Percentiles rank a stretch among this genome's conserved stretches.
Conservation (phyloP, 2,888 invertebrate species). For the Carterocephalus palaemon region DNA sequence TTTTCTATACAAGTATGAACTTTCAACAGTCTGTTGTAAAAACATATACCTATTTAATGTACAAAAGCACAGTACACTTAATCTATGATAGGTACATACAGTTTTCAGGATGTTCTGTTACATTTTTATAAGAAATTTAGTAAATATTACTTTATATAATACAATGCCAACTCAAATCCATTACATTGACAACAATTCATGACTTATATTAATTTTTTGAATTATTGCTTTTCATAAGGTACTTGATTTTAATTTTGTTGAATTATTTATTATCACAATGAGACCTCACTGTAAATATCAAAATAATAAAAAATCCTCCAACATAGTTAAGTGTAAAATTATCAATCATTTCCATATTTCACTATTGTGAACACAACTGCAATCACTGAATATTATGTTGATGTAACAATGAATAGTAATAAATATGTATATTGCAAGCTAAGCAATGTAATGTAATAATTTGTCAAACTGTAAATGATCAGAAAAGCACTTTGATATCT, state of each 20-base stretch:
- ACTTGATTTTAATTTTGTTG: constrained; percentile 17
- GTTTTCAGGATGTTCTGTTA: constrained; percentile 28
- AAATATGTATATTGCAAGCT: constrained; percentile 21
- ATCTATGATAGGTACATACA: constrained; percentile 41
- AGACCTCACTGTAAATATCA: constrained; percentile 6
- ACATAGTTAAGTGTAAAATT: constrained; percentile 5
- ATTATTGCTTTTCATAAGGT: constrained; percentile 17
- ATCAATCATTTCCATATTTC: constrained; percentile 15
- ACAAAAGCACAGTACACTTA: constrained; percentile 50
- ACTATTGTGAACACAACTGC: constrained; percentile 14
- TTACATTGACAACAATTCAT: constrained; percentile 18
- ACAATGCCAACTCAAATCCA: constrained; percentile 19
- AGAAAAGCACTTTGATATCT: constrained; percentile 25
- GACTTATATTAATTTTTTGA: constrained; percentile 12
- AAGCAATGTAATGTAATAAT: constrained; percentile 26
- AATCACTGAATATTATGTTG: constrained; percentile 21
- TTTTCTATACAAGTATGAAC: constrained; percentile 66
- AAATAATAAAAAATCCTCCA: constrained; percentile 3
- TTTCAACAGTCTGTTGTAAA: constrained; percentile 64
- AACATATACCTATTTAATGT: constrained; percentile 53
- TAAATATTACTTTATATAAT: constrained; percentile 20
- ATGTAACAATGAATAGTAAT: constrained; percentile 6
- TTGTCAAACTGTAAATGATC: constrained; percentile 24
- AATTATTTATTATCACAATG: constrained; percentile 17
- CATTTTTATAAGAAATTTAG: constrained; percentile 22